Evolutionary conservation across 2,113 vertebrate genomes (phyloP).

Genomic region (Xyliphius kryptos): DNA sequence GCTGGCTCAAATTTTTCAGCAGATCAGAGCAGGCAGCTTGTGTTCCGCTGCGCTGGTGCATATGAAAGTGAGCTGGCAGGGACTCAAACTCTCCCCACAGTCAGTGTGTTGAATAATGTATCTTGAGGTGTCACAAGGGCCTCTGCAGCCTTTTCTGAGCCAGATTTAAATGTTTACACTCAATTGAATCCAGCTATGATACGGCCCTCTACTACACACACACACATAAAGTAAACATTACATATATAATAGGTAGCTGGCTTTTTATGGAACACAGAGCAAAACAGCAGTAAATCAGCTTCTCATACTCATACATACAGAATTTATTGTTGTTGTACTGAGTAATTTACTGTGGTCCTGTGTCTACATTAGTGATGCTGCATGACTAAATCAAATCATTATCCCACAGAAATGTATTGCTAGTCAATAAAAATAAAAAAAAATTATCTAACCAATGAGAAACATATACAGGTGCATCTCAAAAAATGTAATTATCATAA

Average conservation of each 20-base stretch:
- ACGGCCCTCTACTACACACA: no score
- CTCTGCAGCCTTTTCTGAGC: constrained; percentile 43
- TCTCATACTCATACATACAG: no score
- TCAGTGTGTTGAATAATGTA: constrained; percentile 53
- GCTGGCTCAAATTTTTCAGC: constrained; percentile 36
- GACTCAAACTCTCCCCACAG: constrained; percentile 33
- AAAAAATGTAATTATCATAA: neutral
- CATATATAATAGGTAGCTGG: no score
- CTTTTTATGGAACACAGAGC: no score
- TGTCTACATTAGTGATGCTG: neutral
- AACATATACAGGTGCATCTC: constrained; percentile 1
- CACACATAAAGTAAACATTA: no score
- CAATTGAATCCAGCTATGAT: no score
- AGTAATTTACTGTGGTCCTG: neutral
- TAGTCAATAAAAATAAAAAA: neutral
- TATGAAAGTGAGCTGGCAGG: constrained; percentile 39
- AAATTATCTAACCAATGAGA: neutral
- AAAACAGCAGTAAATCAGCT: no score
- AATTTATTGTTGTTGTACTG: constrained; percentile 1
- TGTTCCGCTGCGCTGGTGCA: constrained; percentile 43
- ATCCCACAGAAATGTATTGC: neutral
- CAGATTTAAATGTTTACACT: constrained; percentile 52
- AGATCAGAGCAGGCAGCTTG: constrained; percentile 37
- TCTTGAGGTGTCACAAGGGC: constrained; percentile 43
- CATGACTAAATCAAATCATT: constrained; percentile 3